These are phyloP conservation scores for Xanthorhoe designata DNA, from an alignment of 2,888 invertebrate species.

Conservation along the genomic window DNA sequence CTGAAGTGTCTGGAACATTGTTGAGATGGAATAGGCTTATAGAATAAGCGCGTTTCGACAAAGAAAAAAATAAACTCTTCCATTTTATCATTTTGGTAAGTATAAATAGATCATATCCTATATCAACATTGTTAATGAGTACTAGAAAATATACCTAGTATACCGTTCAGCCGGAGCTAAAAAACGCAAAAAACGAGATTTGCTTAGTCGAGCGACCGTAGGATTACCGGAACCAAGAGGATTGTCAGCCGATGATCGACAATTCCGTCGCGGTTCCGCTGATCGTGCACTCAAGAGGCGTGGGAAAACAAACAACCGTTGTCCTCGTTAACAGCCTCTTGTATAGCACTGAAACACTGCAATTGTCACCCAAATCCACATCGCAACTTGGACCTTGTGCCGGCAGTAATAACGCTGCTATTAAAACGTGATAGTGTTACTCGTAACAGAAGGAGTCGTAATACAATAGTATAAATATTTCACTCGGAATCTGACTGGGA, in stretches of 20 bases:
- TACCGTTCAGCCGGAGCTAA: not conserved
- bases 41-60: too few species aligned
- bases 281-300: conserved; percentile 66
- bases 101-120: too few species aligned
- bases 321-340: conserved; percentile 72
- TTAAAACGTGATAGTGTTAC: conserved; percentile 7
- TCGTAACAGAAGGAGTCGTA: conserved; percentile 7
- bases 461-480: conserved; percentile 2
- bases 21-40: too few species aligned
- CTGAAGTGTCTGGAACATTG: too few species aligned
- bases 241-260: conserved; percentile 53
- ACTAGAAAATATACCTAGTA: not conserved
- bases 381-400: conserved; percentile 47
- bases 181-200: conserved; percentile 4
- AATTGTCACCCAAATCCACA: conserved; percentile 53
- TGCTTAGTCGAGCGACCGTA: conserved; percentile 11
- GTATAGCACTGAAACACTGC: conserved; percentile 55
- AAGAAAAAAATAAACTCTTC: too few species aligned
- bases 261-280: conserved; percentile 58
- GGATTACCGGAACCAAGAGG: conserved; percentile 52
- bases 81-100: too few species aligned
- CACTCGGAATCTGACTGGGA: not conserved
- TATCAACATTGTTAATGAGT: not conserved
- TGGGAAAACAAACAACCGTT: conserved; percentile 77
- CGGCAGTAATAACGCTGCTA: conserved; percentile 37